These are phyloP conservation scores for Lepus timidus DNA, from an alignment of 2,113 vertebrate genomes.

Conservation along the genomic window DNA sequence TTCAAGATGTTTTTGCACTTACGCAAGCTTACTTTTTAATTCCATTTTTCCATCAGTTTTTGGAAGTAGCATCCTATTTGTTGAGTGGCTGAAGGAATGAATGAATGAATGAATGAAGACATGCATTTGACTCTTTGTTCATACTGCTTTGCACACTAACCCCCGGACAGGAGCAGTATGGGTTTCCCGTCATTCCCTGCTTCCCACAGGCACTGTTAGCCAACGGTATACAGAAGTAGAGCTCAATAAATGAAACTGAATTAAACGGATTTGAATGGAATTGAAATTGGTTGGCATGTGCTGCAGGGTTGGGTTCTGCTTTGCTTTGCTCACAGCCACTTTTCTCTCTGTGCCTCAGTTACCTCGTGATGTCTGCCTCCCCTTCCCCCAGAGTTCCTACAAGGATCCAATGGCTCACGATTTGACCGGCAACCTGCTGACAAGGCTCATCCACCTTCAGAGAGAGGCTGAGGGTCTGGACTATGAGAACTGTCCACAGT, in stretches of 20 bases:
- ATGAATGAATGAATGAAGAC: background rate
- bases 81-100: background rate
- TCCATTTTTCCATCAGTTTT: too few species aligned
- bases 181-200: background rate
- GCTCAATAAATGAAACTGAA: background rate
- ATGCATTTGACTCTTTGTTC: background rate
- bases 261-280: background rate
- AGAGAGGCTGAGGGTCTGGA: background rate
- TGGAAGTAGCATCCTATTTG: background rate
- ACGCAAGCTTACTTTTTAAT: too few species aligned
- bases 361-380: background rate
- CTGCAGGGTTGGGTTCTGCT: background rate
- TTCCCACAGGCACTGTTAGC: background rate
- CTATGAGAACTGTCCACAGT: accelerated
- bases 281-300: background rate
- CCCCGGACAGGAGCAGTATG: background rate
- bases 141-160: background rate
- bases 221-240: background rate
- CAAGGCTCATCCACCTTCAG: background rate
- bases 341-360: background rate
- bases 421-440: background rate
- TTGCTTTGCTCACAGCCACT: background rate
- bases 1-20: too few species aligned
- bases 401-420: background rate
- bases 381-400: background rate